A percentile compares a stretch with the other conserved stretches of the same genome.
Conservation (phyloP, 2,888 invertebrate species). For the Hypomecis atomaria region DNA sequence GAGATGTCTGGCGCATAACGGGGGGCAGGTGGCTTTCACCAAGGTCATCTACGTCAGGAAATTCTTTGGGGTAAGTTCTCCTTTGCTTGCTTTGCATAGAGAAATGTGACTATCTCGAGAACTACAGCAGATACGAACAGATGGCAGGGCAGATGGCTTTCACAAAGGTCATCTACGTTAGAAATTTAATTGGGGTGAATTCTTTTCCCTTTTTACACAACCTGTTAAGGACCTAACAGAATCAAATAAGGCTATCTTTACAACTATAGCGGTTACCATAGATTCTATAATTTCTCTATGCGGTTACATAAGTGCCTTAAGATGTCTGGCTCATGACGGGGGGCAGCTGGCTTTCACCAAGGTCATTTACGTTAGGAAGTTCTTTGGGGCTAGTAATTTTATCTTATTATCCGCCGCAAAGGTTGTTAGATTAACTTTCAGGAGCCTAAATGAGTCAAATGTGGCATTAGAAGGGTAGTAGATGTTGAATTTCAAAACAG, state of each 20-base stretch:
- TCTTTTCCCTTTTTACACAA: background rate
- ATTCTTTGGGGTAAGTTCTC: constrained; percentile 88
- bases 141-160: constrained; percentile 95
- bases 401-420: too few relatives aligned
- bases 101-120: constrained; percentile 89
- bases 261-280: constrained; percentile 93
- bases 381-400: constrained; percentile 87
- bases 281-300: too few relatives aligned
- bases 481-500: too few relatives aligned
- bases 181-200: constrained; percentile 91
- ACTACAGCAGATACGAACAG: constrained; percentile 94
- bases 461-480: too few relatives aligned
- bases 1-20: constrained; percentile 91
- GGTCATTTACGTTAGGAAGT: constrained; percentile 90
- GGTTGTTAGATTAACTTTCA: too few relatives aligned
- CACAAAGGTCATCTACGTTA: constrained; percentile 92
- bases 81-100: background rate
- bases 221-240: too few relatives aligned
- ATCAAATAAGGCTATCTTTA: constrained; percentile 86
- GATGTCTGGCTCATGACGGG: constrained; percentile 91
- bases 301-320: constrained; percentile 94
- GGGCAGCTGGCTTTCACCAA: constrained; percentile 95
- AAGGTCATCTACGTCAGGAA: constrained; percentile 92
- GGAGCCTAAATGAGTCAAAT: too few relatives aligned
- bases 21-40: constrained; percentile 94